A percentile compares a stretch with the other conserved stretches of the same genome.
Conservation (phyloP, 2,797 vertebrate genomes). For the Emydoidea blandingii region DNA sequence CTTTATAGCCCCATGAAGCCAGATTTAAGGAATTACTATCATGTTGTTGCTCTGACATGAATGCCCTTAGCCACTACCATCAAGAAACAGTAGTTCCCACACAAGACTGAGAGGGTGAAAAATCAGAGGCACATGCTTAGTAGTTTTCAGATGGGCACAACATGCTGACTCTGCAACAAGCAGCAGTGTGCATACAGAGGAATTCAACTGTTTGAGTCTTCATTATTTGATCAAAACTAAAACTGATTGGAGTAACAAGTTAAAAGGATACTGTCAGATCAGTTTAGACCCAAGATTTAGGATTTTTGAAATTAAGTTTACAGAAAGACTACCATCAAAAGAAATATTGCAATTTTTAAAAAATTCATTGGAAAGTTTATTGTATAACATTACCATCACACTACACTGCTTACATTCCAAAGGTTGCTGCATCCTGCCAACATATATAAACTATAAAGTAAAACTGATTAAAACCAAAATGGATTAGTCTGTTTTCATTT, state of each 20-base stretch:
- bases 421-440: background rate
- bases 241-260: background rate
- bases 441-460: background rate
- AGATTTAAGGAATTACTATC: background rate
- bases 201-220: background rate
- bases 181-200: rapidly evolving
- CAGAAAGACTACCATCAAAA: background rate
- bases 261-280: background rate
- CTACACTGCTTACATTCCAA: background rate
- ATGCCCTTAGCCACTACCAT: rapidly evolving
- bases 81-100: background rate
- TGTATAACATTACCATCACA: background rate
- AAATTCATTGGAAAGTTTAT: background rate
- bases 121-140: background rate
- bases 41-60: background rate
- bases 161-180: background rate
- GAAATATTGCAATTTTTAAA: background rate
- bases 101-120: background rate
- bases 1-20: background rate
- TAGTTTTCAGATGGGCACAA: background rate
- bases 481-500: background rate
- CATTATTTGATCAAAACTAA: background rate
- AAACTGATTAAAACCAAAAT: background rate
- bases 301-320: background rate
- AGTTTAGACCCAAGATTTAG: background rate